Evolutionary conservation across 2,888 invertebrate genomes (phyloP).

Genomic region (Pediacus dermestoides): DNA sequence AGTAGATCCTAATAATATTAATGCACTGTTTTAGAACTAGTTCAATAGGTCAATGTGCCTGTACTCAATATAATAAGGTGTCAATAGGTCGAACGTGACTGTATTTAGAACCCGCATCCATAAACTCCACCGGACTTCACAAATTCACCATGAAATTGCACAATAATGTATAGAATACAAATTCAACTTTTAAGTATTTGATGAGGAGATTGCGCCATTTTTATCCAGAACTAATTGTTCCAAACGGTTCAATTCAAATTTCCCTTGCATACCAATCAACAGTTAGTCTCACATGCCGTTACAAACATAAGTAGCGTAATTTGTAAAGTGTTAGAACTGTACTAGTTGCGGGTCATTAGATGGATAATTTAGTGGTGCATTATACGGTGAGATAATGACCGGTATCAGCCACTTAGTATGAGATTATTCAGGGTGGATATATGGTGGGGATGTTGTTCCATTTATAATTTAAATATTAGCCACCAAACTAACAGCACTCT

Average conservation of each 20-base stretch:
- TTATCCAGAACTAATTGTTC: no score
- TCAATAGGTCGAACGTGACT: slow-evolving; percentile 29
- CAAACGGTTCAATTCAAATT: no score
- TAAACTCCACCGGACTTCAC: no score
- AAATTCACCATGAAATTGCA: no score
- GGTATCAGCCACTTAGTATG: slow-evolving; percentile 26
- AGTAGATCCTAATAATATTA: no score
- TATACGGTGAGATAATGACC: slow-evolving; percentile 34
- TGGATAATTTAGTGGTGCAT: slow-evolving; percentile 35
- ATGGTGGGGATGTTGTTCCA: slow-evolving; percentile 12
- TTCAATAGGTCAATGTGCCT: no score
- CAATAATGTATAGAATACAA: no score
- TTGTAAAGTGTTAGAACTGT: slow-evolving; percentile 21
- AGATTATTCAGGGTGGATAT: slow-evolving; percentile 21
- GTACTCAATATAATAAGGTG: no score
- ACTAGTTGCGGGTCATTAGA: slow-evolving; percentile 32
- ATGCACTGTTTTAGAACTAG: no score
- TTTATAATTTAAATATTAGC: slow-evolving; percentile 17
- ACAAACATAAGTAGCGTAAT: slow-evolving; percentile 17
- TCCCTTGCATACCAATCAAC: no score
- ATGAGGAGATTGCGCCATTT: no score
- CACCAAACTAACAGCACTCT: slow-evolving; percentile 3
- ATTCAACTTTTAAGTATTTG: no score
- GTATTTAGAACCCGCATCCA: slow-evolving; percentile 15
- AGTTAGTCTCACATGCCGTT: slow-evolving; percentile 24